Evolutionary conservation across 2,888 invertebrate genomes (phyloP), one percentile per base, ranked within the genome.

Genomic region (Torymus texanus): DNA sequence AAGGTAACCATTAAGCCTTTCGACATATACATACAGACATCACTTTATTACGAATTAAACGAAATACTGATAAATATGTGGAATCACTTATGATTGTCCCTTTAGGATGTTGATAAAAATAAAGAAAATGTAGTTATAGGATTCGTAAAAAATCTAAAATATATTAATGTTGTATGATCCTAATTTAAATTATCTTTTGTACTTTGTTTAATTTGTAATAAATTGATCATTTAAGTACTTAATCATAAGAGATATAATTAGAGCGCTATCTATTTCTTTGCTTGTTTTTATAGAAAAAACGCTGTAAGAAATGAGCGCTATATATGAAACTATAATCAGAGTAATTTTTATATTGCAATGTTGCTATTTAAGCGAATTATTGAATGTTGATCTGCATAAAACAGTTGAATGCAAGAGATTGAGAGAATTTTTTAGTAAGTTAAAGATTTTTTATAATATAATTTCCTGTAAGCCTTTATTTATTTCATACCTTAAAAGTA

Each of bases 1-100:
- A 82, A 82, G 80, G 50, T 70, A 74, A 76, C 61, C 8, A n/a
- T 71, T 80, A 80, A 77, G 63, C 62, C 24, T 73, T 21, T 51
- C 21, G 67, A n/a, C 13, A 50, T 50, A 67, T 68, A 63, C 41
- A 5, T 16, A 58, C 58, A 16, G 53, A 24, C 51, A 41, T 41
- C 41, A 41, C 41, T 41, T 41, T 41, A 41, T 41, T 41, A 41
- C 16, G n/a, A 16, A 65, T 67, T 50, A 21, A 66, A n/a, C 61
- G 51, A 72, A 61, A 56, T 51, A 63, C 29, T 55, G 41, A 41
- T 41, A 41, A 41, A 41, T 41, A 8, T 41, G 5, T 8, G 41
- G 41, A 41, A 41, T 41, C 41, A 41, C 41, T 41, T 41, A 41
- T 41, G 1, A 41, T 41, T 8, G 41, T 8, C 41, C 41, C 41